Evolutionary conservation across 2,888 invertebrate genomes (phyloP).

Genomic region (Pseudococcus viburni): DNA sequence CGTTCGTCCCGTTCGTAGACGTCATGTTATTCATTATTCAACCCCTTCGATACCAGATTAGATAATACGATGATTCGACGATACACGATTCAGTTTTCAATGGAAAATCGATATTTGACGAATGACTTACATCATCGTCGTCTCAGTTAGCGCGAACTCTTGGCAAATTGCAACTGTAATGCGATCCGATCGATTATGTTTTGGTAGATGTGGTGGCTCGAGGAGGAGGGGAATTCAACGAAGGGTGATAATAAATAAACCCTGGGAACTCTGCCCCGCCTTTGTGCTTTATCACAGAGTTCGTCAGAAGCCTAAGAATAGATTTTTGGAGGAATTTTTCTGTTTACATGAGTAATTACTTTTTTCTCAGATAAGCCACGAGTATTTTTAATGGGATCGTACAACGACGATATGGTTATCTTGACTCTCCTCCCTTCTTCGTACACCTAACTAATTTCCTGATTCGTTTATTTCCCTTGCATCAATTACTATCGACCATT

Average conservation of each 20-base stretch:
- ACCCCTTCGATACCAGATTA: slow-evolving; percentile 8
- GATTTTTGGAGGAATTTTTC: too few relatives aligned
- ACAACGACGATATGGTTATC: neutral
- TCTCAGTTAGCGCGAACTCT: neutral
- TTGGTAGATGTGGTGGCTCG: slow-evolving; percentile 2
- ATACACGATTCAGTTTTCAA: neutral
- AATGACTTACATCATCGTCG: neutral
- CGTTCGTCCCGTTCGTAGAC: slow-evolving; percentile 66
- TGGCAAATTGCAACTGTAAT: neutral
- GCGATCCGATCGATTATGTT: neutral
- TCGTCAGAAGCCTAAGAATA: too few relatives aligned
- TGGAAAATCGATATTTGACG: neutral
- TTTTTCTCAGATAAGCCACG: neutral
- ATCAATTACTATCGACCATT: neutral
- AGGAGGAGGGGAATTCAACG: neutral
- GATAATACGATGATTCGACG: neutral
- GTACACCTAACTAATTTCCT: neutral
- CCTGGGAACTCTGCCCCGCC: too few relatives aligned
- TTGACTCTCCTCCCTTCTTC: neutral
- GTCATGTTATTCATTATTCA: slow-evolving; percentile 59
- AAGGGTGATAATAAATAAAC: too few relatives aligned
- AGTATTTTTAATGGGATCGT: neutral
- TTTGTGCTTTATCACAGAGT: too few relatives aligned
- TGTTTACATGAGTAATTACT: neutral
- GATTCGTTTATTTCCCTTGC: neutral